Evolutionary conservation across 2,888 invertebrate species (phyloP).

Genomic region (Rhamnusium bicolor): DNA sequence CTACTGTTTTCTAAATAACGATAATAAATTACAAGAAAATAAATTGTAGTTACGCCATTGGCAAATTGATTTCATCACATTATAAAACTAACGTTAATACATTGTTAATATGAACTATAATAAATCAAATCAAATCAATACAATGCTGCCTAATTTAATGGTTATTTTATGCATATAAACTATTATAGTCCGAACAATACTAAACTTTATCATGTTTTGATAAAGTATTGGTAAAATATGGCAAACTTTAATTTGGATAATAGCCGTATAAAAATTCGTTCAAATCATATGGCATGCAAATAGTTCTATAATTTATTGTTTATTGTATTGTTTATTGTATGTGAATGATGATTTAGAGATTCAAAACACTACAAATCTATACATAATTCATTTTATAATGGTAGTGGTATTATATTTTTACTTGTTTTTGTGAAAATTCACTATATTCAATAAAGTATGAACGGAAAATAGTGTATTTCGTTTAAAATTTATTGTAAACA

Average conservation of each 20-base stretch:
- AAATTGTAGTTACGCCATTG: neutral
- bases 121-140: neutral
- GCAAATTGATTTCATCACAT: neutral
- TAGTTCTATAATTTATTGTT: neutral
- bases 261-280: neutral
- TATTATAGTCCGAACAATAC: neutral
- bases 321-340: neutral
- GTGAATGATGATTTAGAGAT: neutral
- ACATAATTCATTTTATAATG: neutral
- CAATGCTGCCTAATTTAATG: neutral
- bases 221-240: slow-evolving; percentile 7
- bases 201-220: slow-evolving; percentile 14
- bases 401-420: neutral
- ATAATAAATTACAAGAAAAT: neutral
- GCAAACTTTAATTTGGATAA: slow-evolving; percentile 7
- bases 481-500: too few relatives aligned
- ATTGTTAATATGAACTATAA: too few relatives aligned
- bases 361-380: neutral
- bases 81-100: neutral
- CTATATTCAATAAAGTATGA: too few relatives aligned
- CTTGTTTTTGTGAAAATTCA: too few relatives aligned
- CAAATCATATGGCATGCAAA: neutral
- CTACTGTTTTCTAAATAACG: too few relatives aligned
- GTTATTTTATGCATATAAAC: neutral
- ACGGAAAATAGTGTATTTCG: too few relatives aligned